Evolutionary conservation across 2,113 vertebrate genomes (phyloP), one percentile per base, ranked within the genome.

Genomic region (Toxostoma redivivum): DNA sequence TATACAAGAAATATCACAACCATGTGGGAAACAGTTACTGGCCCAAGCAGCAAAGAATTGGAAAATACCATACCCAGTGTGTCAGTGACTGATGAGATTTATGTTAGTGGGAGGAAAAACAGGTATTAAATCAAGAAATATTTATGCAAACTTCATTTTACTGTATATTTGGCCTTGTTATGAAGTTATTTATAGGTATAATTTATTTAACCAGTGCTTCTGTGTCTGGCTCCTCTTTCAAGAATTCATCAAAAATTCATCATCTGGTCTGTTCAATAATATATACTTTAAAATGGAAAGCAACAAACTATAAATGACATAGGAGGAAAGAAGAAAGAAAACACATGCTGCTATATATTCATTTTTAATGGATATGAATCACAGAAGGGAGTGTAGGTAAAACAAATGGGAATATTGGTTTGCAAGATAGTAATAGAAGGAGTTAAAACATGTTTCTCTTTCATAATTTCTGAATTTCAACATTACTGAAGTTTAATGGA

Each of bases 261-360:
- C 83, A 89, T 91, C 66, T 94, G 37, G 42, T 62, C 82, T 91
- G 66, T 51, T 97, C 45, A 97, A 96, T 92, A 96, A 94, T 96
- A 95, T 90, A 89, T 92, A 50, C 37, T 95, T 97, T 88, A 86
- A 97, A 96, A 95, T 89, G 31, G 76, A 93, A 97, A 92, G 45
- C 13, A 97, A 67, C 72, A 79, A 90, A 69, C 82, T 77, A 60
- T 78, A 84, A 97, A 92, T 64, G 44, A 89, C 53, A 93, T 24
- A 82, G 80, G 19, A 82, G 10, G 81, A 30, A 51, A 30, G 50
- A 51, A 51, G 40, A 95, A 87, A 48, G 69, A 92, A 92, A 91
- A 81, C 74, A 62, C 57, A 91, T 88, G 72, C 53, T 95, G 33
- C 14, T 86, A 31, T 62, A 44, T 69, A 85, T 96, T 92, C 5